Evolutionary conservation across 2,113 vertebrate genomes (phyloP).

Genomic region (Sapajus apella): DNA sequence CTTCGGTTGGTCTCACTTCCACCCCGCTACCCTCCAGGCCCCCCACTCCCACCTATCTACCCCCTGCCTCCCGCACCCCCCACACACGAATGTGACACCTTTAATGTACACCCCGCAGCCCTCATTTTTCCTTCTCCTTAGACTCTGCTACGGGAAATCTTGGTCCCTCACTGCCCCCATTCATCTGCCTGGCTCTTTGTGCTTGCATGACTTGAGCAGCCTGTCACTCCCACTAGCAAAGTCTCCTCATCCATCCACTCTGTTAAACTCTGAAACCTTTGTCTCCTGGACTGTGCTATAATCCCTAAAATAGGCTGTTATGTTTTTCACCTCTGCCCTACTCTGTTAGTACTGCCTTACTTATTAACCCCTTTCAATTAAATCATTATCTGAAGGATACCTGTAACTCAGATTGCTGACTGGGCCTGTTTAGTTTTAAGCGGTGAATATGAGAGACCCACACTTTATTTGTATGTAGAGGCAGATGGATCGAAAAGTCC

Average conservation of each 20-base stretch:
- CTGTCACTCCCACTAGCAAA: neutral
- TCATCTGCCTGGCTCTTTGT: neutral
- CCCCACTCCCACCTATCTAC: too few relatives aligned
- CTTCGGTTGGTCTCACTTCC: neutral
- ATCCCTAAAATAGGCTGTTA: neutral
- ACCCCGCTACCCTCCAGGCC: too few relatives aligned
- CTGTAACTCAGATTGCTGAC: neutral
- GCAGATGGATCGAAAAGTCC: neutral
- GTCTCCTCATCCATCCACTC: neutral
- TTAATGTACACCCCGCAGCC: neutral
- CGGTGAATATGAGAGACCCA: neutral
- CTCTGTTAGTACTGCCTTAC: neutral
- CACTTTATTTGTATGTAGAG: neutral
- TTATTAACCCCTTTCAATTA: constrained; percentile 42
- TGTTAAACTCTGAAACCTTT: neutral
- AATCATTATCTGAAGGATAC: constrained; percentile 7
- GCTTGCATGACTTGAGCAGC: neutral
- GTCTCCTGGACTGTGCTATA: neutral
- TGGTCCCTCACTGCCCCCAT: neutral
- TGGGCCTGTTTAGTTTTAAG: neutral
- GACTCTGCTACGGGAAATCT: neutral
- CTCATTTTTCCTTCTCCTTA: neutral
- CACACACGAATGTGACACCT: neutral
- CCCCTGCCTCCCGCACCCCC: fast-evolving
- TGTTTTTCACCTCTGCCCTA: neutral